A percentile compares a stretch with the other conserved stretches of the same genome.
Conservation (phyloP, 2,797 vertebrate genomes). For the Pipistrellus pygmaeus region DNA sequence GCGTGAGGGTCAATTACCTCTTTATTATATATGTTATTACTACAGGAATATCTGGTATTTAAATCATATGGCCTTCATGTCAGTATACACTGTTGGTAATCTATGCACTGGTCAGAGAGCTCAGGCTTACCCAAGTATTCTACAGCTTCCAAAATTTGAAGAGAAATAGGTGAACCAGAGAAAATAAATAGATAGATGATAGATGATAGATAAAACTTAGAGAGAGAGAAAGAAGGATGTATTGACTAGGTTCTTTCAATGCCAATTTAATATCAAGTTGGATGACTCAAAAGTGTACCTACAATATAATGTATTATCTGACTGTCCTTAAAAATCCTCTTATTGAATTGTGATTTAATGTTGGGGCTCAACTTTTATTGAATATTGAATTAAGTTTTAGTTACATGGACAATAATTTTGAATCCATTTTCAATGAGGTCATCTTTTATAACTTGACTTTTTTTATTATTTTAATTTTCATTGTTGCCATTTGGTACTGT, state of each 20-base stretch:
- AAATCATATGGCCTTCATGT: background rate
- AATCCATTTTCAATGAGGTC: constrained; percentile 1
- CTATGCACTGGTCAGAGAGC: background rate
- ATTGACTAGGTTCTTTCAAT: constrained; percentile 1
- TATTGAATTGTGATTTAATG: constrained; percentile 34
- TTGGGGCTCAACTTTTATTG: background rate
- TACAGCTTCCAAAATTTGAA: background rate
- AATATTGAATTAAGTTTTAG: background rate
- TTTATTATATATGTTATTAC: background rate
- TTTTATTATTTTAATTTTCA: constrained; percentile 43
- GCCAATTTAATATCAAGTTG: constrained; percentile 6
- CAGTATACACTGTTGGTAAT: background rate
- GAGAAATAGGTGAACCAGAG: background rate
- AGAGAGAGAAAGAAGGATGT: background rate
- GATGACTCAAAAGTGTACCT: background rate
- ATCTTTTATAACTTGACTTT: background rate
- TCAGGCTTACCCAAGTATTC: background rate
- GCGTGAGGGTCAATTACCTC: too few relatives aligned
- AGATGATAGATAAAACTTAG: background rate
- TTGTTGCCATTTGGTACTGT: background rate
- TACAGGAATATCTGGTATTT: constrained; percentile 9
- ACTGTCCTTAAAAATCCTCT: constrained; percentile 13
- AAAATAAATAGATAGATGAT: background rate
- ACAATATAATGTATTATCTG: background rate
- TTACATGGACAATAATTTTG: background rate